These are phyloP conservation scores for Antitype chi DNA, from an alignment of 2,888 invertebrate species.

Conservation along the genomic window DNA sequence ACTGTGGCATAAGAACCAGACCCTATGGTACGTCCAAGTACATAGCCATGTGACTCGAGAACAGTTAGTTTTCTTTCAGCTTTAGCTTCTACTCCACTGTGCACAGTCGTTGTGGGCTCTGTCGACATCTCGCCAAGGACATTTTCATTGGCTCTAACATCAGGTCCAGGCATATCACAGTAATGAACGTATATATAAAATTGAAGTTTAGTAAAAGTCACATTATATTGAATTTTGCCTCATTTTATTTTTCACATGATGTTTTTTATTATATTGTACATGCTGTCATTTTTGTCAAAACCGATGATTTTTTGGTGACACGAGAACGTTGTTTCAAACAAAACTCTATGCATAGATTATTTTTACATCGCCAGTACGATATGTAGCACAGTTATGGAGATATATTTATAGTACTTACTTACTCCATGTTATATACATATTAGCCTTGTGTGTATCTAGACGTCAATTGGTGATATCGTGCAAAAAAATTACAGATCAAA, in stretches of 20 bases:
- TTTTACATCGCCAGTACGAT: constrained; percentile 61
- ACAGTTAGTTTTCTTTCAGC: constrained; percentile 91
- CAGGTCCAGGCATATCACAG: constrained; percentile 90
- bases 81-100: constrained; percentile 85
- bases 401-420: constrained; percentile 2
- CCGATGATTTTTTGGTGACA: constrained; percentile 71
- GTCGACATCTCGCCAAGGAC: constrained; percentile 88
- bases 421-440: background rate
- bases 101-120: constrained; percentile 86
- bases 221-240: constrained; percentile 85
- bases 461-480: background rate
- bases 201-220: constrained; percentile 77
- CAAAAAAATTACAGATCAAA: background rate
- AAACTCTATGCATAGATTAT: constrained; percentile 65
- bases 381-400: background rate
- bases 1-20: constrained; percentile 96
- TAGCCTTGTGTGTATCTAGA: background rate
- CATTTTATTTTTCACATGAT: constrained; percentile 79
- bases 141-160: constrained; percentile 88
- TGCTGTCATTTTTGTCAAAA: constrained; percentile 84
- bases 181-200: constrained; percentile 79
- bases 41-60: constrained; percentile 94
- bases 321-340: constrained; percentile 75
- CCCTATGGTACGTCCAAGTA: constrained; percentile 94
- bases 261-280: constrained; percentile 79